Base-by-base conservation (phyloP, 1,140 invertebrate genomes). In the Zaprionus lachaisei region DNA sequence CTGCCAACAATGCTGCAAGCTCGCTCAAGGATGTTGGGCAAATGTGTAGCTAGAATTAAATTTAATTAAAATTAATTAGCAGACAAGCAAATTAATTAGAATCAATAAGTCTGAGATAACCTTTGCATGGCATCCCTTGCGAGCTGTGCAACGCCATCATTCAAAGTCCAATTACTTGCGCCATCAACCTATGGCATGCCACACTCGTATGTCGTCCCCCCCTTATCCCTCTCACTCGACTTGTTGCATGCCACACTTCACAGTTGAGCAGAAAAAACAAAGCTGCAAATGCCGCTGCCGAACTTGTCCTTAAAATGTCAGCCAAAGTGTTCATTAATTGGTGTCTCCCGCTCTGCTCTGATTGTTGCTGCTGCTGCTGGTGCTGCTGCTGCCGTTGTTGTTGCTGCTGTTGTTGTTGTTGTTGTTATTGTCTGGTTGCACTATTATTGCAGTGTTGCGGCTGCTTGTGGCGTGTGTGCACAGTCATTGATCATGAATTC, bases 251-350 rank as follows among this genome's bases (percentile, higher is more conserved):
- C 61, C 55, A 72, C 73, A 58, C 55, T 67, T 22, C 24, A 69
- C 2, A 37, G 41, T n/a, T 26, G 55, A 69, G 60, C 64, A 73
- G 28, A 66, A 64, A 60, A 44, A 24, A 79, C 41, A 76, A 68
- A 64, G 37, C 51, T 49, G 22, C 72, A 77, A 72, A 58, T 72
- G 61, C 55, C 63, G 69, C 74, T 69, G 75, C 79, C 84, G 85
- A 90, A 90, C 85, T 90, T 90, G 85, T 90, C 85, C 85, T 90
- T 90, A 90, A 90, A 90, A 90, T 90, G 85, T 90, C 85, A 90
- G 56, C 76, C 82, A 85, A 89, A 89, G 81, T 90, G 85, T 90
- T 90, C 81, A 89, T 89, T 89, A 89, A 89, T 89, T 90, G 84
- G 84, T 81, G 81, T 81, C 70, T 71, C 71, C 68, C 64, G 62